Evolutionary conservation across 2,113 vertebrate genomes (phyloP).

Genomic region (Mungos mungo): DNA sequence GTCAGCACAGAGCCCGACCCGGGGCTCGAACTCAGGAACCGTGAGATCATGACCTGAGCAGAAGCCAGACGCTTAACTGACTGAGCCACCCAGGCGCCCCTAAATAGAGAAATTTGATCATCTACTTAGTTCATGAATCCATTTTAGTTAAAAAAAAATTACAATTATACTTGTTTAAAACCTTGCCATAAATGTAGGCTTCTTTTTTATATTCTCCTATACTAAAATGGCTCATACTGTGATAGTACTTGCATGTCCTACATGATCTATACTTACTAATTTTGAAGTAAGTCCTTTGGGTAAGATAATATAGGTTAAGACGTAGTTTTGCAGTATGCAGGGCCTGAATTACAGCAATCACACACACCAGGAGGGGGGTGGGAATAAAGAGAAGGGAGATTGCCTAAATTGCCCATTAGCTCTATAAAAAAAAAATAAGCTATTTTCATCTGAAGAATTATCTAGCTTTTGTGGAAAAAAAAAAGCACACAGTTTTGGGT

Average conservation of each 20-base stretch:
- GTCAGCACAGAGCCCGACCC: too few species aligned
- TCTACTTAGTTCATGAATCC: background rate
- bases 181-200: background rate
- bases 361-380: background rate
- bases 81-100: too few species aligned
- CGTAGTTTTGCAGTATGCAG: background rate
- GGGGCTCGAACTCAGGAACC: too few species aligned
- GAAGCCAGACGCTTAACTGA: too few species aligned
- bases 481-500: background rate
- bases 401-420: background rate
- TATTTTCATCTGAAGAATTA: background rate
- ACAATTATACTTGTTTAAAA: background rate
- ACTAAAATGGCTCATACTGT: background rate
- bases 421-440: background rate
- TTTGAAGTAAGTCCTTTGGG: slow-evolving; percentile 8
- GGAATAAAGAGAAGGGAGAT: background rate
- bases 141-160: background rate
- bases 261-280: background rate
- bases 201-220: background rate
- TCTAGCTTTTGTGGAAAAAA: background rate
- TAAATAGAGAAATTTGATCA: background rate
- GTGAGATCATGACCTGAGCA: too few species aligned
- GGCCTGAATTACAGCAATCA: background rate
- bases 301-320: background rate
- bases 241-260: background rate